These are phyloP conservation scores for Cathartes aura DNA, from an alignment of 2,113 vertebrate genomes.

Conservation along the genomic window DNA sequence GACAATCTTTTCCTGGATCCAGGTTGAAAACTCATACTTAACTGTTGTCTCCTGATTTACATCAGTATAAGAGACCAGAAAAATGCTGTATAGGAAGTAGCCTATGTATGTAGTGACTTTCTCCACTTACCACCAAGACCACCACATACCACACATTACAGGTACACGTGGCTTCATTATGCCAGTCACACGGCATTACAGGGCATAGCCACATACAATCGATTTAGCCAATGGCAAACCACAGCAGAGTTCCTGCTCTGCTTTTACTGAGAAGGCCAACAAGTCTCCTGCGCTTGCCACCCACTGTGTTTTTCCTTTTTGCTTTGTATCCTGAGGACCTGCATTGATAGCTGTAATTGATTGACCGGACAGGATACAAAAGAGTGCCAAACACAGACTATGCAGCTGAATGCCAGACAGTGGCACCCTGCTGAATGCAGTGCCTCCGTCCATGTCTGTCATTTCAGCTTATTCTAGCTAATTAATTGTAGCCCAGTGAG, in stretches of 20 bases:
- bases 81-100: background rate
- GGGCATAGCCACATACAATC: background rate
- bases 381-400: rapidly evolving
- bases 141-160: background rate
- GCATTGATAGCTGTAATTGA: slow-evolving; percentile 1
- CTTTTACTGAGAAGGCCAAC: background rate
- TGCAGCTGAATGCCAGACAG: background rate
- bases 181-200: rapidly evolving
- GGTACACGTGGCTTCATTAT: rapidly evolving
- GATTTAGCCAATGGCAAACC: background rate
- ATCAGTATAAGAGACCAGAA: background rate
- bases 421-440: background rate
- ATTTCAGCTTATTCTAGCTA: background rate
- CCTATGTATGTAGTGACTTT: background rate
- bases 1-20: background rate
- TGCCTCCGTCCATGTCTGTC: background rate
- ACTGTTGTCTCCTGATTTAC: background rate
- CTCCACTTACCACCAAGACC: background rate
- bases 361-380: background rate
- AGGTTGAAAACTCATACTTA: background rate
- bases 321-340: slow-evolving; percentile 24
- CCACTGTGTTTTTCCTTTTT: slow-evolving; percentile 19
- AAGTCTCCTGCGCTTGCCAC: background rate
- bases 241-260: background rate
- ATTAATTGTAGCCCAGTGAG: background rate